A percentile compares a stretch with the other conserved stretches of the same genome.
Conservation (phyloP, 2,888 invertebrate species). For the Tenthredo distinguenda region DNA sequence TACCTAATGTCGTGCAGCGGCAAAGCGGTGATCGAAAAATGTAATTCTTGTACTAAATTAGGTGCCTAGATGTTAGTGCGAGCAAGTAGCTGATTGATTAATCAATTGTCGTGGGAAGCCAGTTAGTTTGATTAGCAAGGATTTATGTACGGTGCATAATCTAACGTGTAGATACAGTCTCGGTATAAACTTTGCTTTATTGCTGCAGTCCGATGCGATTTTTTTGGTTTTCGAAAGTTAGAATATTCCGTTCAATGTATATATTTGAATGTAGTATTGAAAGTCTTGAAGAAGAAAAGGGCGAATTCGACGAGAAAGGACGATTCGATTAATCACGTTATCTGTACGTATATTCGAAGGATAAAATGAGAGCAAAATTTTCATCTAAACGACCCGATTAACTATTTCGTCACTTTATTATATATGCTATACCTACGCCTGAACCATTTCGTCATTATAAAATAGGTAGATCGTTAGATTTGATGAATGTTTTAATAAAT, state of each 20-base stretch:
- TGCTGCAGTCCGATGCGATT: not conserved
- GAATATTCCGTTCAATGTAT: too few relatives aligned
- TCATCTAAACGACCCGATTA: constrained; percentile 15
- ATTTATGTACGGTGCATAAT: not conserved
- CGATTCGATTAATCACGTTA: not conserved
- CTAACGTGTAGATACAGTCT: not conserved
- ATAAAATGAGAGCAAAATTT: constrained; percentile 4
- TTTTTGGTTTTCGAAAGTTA: not conserved
- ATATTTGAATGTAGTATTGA: not conserved
- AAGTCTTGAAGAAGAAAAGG: not conserved
- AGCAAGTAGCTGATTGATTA: not conserved
- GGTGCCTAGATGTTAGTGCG: not conserved
- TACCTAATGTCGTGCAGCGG: not conserved
- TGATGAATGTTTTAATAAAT: constrained; percentile 35
- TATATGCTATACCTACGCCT: not conserved
- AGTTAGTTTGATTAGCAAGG: not conserved
- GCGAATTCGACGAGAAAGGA: not conserved
- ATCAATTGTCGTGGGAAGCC: not conserved
- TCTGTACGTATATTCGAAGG: not conserved
- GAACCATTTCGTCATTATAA: constrained; percentile 14
- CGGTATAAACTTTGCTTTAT: not conserved
- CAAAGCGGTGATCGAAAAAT: not conserved
- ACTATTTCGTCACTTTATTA: constrained; percentile 19
- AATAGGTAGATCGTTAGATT: constrained; percentile 35
- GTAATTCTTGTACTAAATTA: not conserved